Evolutionary conservation across 2,113 vertebrate genomes (phyloP), one percentile per base, ranked within the genome.

Genomic region (Gymnorhina tibicen): DNA sequence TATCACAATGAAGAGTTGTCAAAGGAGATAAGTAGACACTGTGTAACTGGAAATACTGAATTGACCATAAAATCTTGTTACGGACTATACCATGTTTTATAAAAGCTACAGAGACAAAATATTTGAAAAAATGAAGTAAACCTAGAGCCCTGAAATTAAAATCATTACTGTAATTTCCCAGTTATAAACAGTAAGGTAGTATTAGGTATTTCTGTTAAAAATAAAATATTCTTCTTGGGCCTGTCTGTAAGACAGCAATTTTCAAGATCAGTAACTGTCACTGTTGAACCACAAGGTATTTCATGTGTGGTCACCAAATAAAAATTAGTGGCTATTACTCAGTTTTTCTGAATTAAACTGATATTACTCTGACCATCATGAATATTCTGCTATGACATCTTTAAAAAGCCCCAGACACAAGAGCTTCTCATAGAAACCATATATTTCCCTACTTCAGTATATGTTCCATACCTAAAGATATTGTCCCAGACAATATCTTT

Each of bases 1-100:
- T 91, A 90, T 94, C 70, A 86, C 67, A 93, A 87, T 67, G 66
- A 92, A 90, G 63, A 58, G 4, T 27, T 95, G 76, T 46, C 82
- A 87, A 68, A 89, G 42, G 42, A 88, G 55, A 52, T 77, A 83
- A 83, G 56, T 62, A 88, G 32, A 60, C 14, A 42, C 15, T 30
- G 9, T 67, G 27, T 72, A 82, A 82, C 27, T 32, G 39, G 53
- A 85, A 42, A 67, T 70, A 87, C 28, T 55, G 63, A 93, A 85
- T 69, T 79, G 46, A 58, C 53, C 55, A 73, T 66, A 89, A 87
- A 94, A 93, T 15, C 19, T 53, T 93, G 30, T 74, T 83, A 41
- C 0, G 1, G 35, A 11, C 33, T 84, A 20, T 56, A 91, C 55
- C 7, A 35, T 11, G 39, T 55, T 80, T 93, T 78, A 70, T 62